A percentile compares a stretch with the other conserved stretches of the same genome.
Conservation (phyloP, 2,797 vertebrate species). For the Thunnus albacares region DNA sequence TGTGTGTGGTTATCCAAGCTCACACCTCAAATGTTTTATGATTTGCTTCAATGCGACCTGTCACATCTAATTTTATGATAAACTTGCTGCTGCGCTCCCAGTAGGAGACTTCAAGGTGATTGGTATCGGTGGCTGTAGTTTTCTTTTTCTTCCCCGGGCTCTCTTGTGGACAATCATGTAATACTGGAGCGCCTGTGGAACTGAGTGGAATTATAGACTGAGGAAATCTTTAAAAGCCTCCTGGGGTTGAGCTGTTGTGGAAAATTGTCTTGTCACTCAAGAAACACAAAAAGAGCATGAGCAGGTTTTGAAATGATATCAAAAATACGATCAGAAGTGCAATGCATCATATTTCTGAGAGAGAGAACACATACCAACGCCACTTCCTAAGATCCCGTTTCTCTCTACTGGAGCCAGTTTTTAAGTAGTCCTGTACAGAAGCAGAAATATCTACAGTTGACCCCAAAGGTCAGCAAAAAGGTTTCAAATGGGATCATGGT, state of each 20-base stretch:
- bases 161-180: conserved; percentile 49
- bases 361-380: too few species aligned
- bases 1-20: background rate
- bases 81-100: conserved; percentile 13
- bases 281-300: too few species aligned
- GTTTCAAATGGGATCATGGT: too few species aligned
- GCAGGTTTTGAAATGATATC: too few species aligned
- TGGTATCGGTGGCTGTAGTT: conserved; percentile 26
- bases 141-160: conserved; percentile 39
- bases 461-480: too few species aligned
- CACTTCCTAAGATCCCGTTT: too few species aligned
- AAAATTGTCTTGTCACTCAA: too few species aligned
- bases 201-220: conserved; percentile 60
- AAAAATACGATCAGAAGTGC: too few species aligned
- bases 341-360: too few species aligned
- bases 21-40: conserved; percentile 11
- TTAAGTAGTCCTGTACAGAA: too few species aligned
- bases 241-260: conserved; percentile 29
- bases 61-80: conserved; percentile 30
- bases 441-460: too few species aligned
- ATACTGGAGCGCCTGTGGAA: conserved; percentile 58
- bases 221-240: conserved; percentile 70
- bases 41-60: conserved; percentile 20
- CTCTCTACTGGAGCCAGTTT: too few species aligned
- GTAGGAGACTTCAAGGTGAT: conserved; percentile 66